phyloP scores from a whole-genome alignment of 2,888 invertebrate genomes.

The Nemurella pictetii region DNA sequence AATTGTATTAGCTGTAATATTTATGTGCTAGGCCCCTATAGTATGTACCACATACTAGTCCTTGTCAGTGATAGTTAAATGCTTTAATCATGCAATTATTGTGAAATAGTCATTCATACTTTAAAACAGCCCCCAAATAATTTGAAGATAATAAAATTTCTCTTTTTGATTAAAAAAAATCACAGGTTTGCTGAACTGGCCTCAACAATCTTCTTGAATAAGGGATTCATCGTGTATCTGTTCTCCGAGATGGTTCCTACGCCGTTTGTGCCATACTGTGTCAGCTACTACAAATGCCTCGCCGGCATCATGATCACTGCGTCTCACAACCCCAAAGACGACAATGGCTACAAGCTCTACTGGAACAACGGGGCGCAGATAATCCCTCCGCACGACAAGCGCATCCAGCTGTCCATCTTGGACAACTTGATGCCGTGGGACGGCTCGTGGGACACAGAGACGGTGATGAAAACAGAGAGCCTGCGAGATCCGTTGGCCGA shows the following conservation, averaged over 20 bases:
- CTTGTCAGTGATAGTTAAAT: too few relatives aligned
- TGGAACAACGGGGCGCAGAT: constrained; percentile 96
- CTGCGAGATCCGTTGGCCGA: constrained; percentile 71
- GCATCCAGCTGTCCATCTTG: constrained; percentile 77
- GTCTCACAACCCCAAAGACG: constrained; percentile 93
- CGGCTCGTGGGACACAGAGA: constrained; percentile 75
- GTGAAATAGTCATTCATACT: too few relatives aligned
- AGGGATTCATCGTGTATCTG: constrained; percentile 77
- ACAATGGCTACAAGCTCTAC: constrained; percentile 98
- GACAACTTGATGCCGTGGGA: constrained; percentile 75
- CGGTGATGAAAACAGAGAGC: constrained; percentile 59
- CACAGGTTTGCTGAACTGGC: constrained; percentile 89
- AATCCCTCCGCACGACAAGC: constrained; percentile 85
- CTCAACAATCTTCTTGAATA: constrained; percentile 77
- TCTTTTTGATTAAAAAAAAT: too few relatives aligned
- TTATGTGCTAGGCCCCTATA: too few relatives aligned
- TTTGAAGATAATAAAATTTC: too few relatives aligned
- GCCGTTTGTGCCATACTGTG: constrained; percentile 89
- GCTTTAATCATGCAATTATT: too few relatives aligned
- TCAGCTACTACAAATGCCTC: constrained; percentile 70
- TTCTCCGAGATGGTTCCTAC: constrained; percentile 85
- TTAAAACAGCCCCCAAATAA: too few relatives aligned
- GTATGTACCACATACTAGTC: too few relatives aligned
- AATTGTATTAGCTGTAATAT: too few relatives aligned
- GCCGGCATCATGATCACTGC: constrained; percentile 95